Evolutionary conservation across 2,113 vertebrate species (phyloP).

Genomic region (Thermophis baileyi): DNA sequence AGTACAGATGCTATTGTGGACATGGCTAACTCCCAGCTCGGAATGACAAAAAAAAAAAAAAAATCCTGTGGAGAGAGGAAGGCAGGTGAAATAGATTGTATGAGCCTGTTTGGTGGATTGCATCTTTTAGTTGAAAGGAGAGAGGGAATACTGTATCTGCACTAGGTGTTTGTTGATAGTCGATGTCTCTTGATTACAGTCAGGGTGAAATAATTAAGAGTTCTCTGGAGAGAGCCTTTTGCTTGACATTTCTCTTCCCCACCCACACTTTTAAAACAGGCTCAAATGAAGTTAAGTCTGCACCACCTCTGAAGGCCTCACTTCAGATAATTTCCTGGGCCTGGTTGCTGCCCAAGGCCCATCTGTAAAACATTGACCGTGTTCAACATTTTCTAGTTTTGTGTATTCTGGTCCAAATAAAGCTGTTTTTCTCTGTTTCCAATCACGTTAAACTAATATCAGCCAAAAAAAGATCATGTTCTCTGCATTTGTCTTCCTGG

Average conservation of each 20-base stretch:
- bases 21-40: not conserved
- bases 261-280: not conserved
- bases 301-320: not conserved
- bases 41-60: not conserved
- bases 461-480: not conserved
- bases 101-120: not conserved
- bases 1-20: not conserved
- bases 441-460: not conserved
- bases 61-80: not conserved
- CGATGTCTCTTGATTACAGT: not conserved
- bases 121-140: not conserved
- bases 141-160: not conserved
- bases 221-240: not conserved
- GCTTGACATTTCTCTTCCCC: not conserved
- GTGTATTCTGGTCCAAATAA: not conserved
- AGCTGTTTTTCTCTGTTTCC: not conserved
- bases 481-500: not conserved
- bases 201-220: not conserved
- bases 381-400: not conserved
- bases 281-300: not conserved
- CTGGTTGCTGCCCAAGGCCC: conserved; percentile 11
- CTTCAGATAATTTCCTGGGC: conserved; percentile 2
- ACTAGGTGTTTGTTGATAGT: not conserved
- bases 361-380: not conserved
- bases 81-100: not conserved